Percentiles rank a stretch among this genome's conserved stretches.
These are phyloP conservation scores for Baccha elongata DNA, from an alignment of 2,888 invertebrate species.

Conservation along the genomic window DNA sequence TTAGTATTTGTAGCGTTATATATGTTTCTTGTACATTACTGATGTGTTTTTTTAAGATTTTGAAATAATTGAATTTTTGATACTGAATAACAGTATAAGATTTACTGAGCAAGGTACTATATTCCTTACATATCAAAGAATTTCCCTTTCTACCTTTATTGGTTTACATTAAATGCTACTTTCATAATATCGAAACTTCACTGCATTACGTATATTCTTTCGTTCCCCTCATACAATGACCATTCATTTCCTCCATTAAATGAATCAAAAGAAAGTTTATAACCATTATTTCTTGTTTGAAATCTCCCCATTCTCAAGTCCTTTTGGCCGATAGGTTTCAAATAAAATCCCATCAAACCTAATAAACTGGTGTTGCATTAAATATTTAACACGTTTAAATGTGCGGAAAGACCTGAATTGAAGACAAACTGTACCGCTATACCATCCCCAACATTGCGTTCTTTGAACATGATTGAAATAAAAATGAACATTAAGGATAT, in stretches of 20 bases:
- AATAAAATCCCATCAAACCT: conserved; percentile 50
- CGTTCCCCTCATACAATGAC: too few relatives aligned
- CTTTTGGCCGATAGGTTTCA: conserved; percentile 14
- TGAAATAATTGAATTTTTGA: too few relatives aligned
- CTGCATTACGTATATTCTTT: too few relatives aligned
- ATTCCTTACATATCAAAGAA: too few relatives aligned
- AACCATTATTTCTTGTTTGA: conserved; percentile 20
- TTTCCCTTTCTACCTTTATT: too few relatives aligned
- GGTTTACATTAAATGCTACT: too few relatives aligned
- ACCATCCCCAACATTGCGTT: not conserved
- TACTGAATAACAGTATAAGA: too few relatives aligned
- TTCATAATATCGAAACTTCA: too few relatives aligned
- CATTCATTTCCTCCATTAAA: conserved; percentile 4
- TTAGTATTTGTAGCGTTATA: too few relatives aligned
- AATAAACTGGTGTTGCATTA: conserved; percentile 57
- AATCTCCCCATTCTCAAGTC: conserved; percentile 13
- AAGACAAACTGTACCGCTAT: conserved; percentile 35
- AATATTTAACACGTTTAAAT: conserved; percentile 60
- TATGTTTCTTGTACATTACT: too few relatives aligned
- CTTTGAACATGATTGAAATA: conserved; percentile 48
- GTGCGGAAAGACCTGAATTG: conserved; percentile 42
- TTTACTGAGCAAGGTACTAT: too few relatives aligned
- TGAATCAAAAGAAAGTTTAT: conserved; percentile 31
- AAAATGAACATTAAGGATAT: conserved; percentile 42
- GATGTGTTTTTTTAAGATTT: too few relatives aligned